Evolutionary conservation across 2,888 invertebrate species (phyloP).

Genomic region (Julus scanicus): DNA sequence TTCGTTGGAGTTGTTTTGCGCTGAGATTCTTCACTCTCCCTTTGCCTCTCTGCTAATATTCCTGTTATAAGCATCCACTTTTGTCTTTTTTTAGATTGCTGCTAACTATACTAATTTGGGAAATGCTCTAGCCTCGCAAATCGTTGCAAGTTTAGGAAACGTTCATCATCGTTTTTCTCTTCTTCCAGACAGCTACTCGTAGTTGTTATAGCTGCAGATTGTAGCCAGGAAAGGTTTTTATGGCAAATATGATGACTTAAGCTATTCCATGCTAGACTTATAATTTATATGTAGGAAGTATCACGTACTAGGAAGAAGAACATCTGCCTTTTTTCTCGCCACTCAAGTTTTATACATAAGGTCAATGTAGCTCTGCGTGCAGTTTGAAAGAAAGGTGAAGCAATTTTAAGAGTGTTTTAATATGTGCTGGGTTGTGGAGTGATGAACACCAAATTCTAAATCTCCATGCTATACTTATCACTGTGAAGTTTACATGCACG

Average conservation of each 20-base stretch:
- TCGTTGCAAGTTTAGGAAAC: slow-evolving; percentile 12
- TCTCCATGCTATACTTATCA: too few relatives aligned
- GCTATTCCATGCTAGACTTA: neutral
- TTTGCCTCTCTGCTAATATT: slow-evolving; percentile 10
- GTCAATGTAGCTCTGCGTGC: slow-evolving; percentile 7
- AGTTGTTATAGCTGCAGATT: slow-evolving; percentile 2
- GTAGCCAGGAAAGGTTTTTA: slow-evolving; percentile 4
- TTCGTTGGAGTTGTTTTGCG: slow-evolving; percentile 1
- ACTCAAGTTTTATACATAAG: neutral
- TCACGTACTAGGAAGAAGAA: neutral
- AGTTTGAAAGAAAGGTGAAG: neutral
- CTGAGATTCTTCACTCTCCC: neutral
- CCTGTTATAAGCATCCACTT: neutral
- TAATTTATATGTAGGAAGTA: neutral
- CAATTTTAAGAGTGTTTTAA: neutral
- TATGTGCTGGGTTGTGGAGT: slow-evolving; percentile 12
- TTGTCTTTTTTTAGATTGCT: slow-evolving; percentile 26
- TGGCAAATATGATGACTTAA: slow-evolving; percentile 1
- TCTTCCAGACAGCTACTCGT: slow-evolving; percentile 28
- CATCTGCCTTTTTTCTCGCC: neutral
- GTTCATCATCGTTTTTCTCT: slow-evolving; percentile 18
- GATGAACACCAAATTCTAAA: slow-evolving; percentile 13
- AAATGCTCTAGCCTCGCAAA: slow-evolving; percentile 14
- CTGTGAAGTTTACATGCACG: too few relatives aligned
- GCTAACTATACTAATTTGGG: slow-evolving; percentile 27